Base-by-base conservation (phyloP, 2,888 invertebrate genomes). In the Drosophila flavopinicola region DNA sequence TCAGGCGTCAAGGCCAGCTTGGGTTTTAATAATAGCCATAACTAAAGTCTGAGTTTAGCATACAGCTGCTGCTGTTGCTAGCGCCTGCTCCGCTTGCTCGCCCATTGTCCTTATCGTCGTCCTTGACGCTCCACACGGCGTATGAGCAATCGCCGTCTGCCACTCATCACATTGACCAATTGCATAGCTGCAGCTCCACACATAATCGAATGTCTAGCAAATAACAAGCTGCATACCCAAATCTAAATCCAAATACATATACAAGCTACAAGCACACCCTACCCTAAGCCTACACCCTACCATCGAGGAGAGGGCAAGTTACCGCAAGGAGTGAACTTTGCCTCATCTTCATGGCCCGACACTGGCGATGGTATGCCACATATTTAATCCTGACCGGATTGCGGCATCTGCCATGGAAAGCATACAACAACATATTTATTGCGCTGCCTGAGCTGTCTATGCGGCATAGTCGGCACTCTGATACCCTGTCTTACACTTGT, bases 1-100 rank as follows among this genome's bases (percentile, higher is more conserved):
- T 6, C 41, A 61, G 32, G 41, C 52, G 25, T 47, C 67, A 66
- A 72, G 73, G 73, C 29, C 67, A 39, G n/a, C n/a, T 24, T 25
- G 10, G 2, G 25, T 33, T 61, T 56, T 48, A 39, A 56, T 70
- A 56, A 52, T 39, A 52, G 51, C 44, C 54, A 72, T 45, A 70
- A 56, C 66, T 54, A 54, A 51, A 59, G 45, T 51, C 29, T 66
- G 66, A 38, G 47, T 59, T 47, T 11, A 29, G 30, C 51, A 51
- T 37, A 11, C 35, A 27, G n/a, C 60, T 30, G n/a, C 11, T 35
- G 42, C 24, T 10, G 1, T 13, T 7, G 2, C 1, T 17, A n/a
- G n/a, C n/a, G n/a, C n/a, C 13, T 7, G 25, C 13, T 20, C 17
- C 13, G 13, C 4, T 20, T 52, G 13, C 13, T 10, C 4, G 2